Conservation (phyloP, 2,797 vertebrate species). For the Arrhamphus sclerolepis region DNA sequence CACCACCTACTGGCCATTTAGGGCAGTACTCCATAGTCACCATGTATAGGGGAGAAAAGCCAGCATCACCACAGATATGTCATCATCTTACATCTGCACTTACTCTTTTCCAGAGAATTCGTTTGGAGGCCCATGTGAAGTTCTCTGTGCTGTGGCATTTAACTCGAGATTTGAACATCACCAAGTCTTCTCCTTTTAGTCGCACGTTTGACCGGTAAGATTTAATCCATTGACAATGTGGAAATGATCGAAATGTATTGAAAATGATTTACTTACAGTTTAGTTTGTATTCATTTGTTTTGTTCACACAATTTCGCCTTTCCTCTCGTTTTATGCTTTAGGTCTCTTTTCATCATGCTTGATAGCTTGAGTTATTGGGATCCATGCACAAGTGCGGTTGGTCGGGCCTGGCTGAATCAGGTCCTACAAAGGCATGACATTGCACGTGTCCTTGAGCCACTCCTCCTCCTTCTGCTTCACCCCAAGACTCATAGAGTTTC, state of each 20-base stretch:
- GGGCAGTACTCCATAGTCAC: too few species aligned
- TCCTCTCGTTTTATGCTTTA: slow-evolving; percentile 50
- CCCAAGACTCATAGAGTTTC: slow-evolving; percentile 98
- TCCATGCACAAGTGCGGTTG: slow-evolving; percentile 92
- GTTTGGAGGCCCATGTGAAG: slow-evolving; percentile 94
- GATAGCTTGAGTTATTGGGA: slow-evolving; percentile 96
- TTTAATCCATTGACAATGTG: not conserved
- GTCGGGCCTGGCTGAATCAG: slow-evolving; percentile 96
- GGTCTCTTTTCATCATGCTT: slow-evolving; percentile 98
- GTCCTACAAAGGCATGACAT: slow-evolving; percentile 98
- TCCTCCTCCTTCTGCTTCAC: slow-evolving; percentile 93
- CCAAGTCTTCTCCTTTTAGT: slow-evolving; percentile 94
- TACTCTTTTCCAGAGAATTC: slow-evolving; percentile 84
- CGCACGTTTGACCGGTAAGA: slow-evolving; percentile 97
- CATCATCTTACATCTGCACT: too few species aligned
- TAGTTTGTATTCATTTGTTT: not conserved
- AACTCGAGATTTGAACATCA: slow-evolving; percentile 95
- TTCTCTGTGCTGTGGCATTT: slow-evolving; percentile 98
- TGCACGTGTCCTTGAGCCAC: slow-evolving; percentile 95
- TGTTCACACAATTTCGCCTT: not conserved
- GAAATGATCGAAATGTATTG: not conserved
- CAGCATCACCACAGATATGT: too few species aligned
- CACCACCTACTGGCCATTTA: too few species aligned
- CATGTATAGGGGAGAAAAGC: too few species aligned
- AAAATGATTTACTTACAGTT: not conserved